Evolutionary conservation across 2,113 vertebrate species (phyloP), one percentile per base, ranked within the genome.

Genomic region (Cyanoderma ruficeps): DNA sequence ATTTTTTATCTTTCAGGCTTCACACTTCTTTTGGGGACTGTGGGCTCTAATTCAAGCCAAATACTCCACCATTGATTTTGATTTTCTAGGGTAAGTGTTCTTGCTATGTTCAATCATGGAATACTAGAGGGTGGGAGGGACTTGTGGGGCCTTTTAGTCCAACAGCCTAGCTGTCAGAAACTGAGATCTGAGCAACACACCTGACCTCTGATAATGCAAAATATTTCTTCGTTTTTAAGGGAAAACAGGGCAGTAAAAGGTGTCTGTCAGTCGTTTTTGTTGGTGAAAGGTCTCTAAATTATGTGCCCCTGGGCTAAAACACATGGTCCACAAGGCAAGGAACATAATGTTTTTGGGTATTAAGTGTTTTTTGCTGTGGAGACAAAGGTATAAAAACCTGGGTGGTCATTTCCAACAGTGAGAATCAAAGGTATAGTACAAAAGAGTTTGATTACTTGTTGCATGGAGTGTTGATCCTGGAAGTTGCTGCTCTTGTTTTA

Each of bases 11-110:
- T 85, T 97, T 55, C 85, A 99, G 99, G 99, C 99, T 31, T 99
- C 99, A 21, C 99, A 99, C 97, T 99, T 99, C 98, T 99, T 99
- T 95, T 99, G 99, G 99, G 99, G 99, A 57, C 95, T 99, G 67
- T 99, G 99, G 99, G 99, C 99, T 88, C 97, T 99, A 91, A 99
- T 99, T 98, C 99, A 99, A 98, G 98, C 99, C 89, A 99, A 98
- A 97, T 99, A 99, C 93, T 99, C 99, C 71, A 99, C 99, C 96
- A 99, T 99, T 82, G 99, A 99, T 92, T 99, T 99, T 88, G 99
- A 99, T 97, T 99, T 99, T 96, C 96, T 99, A 97, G 99, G 99
- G 99, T 99, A 97, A 95, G 99, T 98, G 39, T 87, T 41, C 47
- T 65, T 77, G 21, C n/a, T 52, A 1, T 13, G 10, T 86, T 11